phyloP scores from a whole-genome alignment of 2,888 invertebrate species.

The Sphaeridia pumilis region DNA sequence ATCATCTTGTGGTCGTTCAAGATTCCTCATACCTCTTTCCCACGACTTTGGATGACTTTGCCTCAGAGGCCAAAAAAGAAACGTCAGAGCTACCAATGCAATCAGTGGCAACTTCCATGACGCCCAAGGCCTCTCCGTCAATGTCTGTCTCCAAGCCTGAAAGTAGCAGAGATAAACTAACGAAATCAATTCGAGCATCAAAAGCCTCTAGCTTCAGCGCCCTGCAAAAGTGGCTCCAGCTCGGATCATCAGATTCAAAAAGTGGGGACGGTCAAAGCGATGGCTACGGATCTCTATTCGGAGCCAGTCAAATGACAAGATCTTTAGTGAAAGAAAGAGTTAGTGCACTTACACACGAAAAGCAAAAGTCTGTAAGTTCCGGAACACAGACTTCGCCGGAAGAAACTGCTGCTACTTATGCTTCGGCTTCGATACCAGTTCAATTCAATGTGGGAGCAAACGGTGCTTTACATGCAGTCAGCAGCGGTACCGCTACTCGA shows the following conservation, averaged over 20 bases:
- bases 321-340: slow-evolving; percentile 40
- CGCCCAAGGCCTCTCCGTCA: neutral
- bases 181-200: slow-evolving; percentile 9
- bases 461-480: slow-evolving; percentile 45
- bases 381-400: slow-evolving; percentile 63
- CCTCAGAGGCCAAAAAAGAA: neutral
- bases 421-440: slow-evolving; percentile 41
- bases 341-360: slow-evolving; percentile 38
- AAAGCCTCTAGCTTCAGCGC: slow-evolving; percentile 40
- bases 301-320: slow-evolving; percentile 29
- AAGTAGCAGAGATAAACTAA: neutral
- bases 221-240: slow-evolving; percentile 47
- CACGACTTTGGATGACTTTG: slow-evolving; percentile 1
- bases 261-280: neutral
- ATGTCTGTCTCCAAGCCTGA: neutral
- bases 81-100: neutral
- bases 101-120: neutral
- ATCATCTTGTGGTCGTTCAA: neutral
- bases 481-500: slow-evolving; percentile 38
- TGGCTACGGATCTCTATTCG: slow-evolving; percentile 4
- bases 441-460: slow-evolving; percentile 52
- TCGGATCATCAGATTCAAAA: slow-evolving; percentile 18
- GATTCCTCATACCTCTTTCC: neutral
- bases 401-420: slow-evolving; percentile 41
- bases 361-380: slow-evolving; percentile 38